Conservation (phyloP, 1,140 invertebrate genomes). For the Calliopsis andreniformis region DNA sequence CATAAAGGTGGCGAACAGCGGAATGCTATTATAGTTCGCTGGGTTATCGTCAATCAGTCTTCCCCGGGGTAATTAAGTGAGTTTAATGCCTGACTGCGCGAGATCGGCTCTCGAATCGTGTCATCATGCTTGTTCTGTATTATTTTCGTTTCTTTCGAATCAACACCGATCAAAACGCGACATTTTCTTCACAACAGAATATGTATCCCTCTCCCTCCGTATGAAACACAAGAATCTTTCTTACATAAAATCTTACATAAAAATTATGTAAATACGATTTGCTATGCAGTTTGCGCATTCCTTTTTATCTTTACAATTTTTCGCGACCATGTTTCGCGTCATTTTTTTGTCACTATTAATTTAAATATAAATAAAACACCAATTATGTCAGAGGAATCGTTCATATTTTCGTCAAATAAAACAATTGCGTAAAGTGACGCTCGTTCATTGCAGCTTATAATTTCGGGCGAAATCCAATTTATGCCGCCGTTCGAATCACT, state of each 20-base stretch:
- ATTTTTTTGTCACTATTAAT: not conserved
- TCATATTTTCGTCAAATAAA: constrained; percentile 3
- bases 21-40: constrained; percentile 47
- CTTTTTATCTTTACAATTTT: too few relatives aligned
- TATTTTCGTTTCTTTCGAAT: too few relatives aligned
- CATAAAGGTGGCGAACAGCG: constrained; percentile 43
- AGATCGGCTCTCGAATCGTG: not conserved
- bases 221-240: too few relatives aligned
- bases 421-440: not conserved
- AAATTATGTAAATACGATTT: too few relatives aligned
- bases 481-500: not conserved
- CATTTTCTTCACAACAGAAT: too few relatives aligned
- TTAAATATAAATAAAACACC: not conserved
- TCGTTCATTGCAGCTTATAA: not conserved
- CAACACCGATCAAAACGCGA: too few relatives aligned
- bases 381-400: not conserved
- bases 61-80: constrained; percentile 34
- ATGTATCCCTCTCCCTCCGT: too few relatives aligned
- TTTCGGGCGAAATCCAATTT: constrained; percentile 6
- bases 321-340: not conserved
- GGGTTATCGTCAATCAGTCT: constrained; percentile 47
- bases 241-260: too few relatives aligned
- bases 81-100: not conserved
- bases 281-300: too few relatives aligned
- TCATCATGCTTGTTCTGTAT: too few relatives aligned